A percentile compares a stretch with the other conserved stretches of the same genome.
These are phyloP conservation scores for Acropora yongei DNA, from an alignment of 64 coral and sea anemone genomes.

Conservation along the genomic window DNA sequence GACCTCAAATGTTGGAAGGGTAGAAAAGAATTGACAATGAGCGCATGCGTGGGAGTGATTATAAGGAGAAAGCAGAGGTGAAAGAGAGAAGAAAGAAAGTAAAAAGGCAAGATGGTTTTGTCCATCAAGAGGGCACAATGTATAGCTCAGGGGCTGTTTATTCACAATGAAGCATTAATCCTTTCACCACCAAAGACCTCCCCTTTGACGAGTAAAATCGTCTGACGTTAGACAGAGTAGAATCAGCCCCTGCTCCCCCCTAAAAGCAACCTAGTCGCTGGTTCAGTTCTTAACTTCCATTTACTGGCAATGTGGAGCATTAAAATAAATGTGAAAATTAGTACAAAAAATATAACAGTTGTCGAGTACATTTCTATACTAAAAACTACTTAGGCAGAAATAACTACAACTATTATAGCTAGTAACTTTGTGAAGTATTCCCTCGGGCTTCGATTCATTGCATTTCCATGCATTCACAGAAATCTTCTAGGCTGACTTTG, in stretches of 20 bases:
- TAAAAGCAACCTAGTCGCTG: too few relatives aligned
- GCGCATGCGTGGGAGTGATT: neutral
- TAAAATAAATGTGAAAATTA: too few relatives aligned
- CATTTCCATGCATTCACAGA: neutral
- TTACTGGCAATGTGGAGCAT: too few relatives aligned
- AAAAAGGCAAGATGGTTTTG: conserved; percentile 62
- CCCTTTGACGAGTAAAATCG: neutral
- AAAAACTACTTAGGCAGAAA: neutral
- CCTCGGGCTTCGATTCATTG: neutral
- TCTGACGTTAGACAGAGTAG: neutral
- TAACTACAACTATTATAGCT: neutral
- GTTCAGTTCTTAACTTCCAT: too few relatives aligned
- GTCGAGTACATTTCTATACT: too few relatives aligned
- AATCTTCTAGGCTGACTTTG: neutral
- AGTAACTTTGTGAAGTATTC: neutral
- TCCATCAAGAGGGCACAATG: conserved; percentile 50
- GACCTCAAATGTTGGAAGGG: neutral
- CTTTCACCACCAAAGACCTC: neutral
- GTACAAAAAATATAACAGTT: too few relatives aligned
- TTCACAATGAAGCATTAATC: neutral
- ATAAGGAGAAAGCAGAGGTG: neutral
- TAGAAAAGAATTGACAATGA: conserved; percentile 25
- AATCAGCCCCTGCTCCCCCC: neutral
- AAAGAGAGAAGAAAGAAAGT: conserved; percentile 9
- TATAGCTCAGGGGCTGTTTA: conserved; percentile 59